A percentile compares a stretch with the other conserved stretches of the same genome.
phyloP scores from a whole-genome alignment of 2,113 vertebrate species.

The Piprites chloris region DNA sequence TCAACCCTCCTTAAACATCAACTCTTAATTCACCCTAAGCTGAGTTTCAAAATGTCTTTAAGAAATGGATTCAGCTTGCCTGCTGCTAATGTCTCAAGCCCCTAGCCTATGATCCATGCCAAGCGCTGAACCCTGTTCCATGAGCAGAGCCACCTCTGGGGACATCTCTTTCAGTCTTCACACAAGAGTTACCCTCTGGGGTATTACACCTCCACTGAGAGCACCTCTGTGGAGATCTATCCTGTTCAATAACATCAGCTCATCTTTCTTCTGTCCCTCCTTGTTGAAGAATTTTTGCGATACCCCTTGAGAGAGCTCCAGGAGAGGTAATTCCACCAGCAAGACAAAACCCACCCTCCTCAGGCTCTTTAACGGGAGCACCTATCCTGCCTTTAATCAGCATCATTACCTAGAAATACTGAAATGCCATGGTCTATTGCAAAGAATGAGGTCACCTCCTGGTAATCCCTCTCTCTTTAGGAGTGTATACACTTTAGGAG shows the following conservation, averaged over 20 bases:
- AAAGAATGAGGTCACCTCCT: neutral
- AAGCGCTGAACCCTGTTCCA: neutral
- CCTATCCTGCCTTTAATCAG: neutral
- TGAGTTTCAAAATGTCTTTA: neutral
- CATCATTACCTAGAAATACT: neutral
- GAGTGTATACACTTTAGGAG: too few relatives aligned
- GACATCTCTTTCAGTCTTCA: neutral
- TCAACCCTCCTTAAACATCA: neutral
- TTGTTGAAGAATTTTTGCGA: neutral
- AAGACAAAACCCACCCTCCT: neutral
- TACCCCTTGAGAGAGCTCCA: neutral
- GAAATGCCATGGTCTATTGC: neutral
- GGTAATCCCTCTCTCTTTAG: neutral
- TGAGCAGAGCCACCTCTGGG: neutral
- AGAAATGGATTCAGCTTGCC: neutral
- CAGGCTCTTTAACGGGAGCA: neutral
- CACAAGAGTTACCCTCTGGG: neutral
- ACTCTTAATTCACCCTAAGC: neutral
- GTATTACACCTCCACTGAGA: neutral
- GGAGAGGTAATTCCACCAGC: neutral
- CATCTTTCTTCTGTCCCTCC: neutral
- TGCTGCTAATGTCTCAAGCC: neutral
- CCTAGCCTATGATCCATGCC: accelerated
- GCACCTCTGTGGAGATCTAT: neutral
- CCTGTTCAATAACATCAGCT: neutral